Evolutionary conservation across 1,140 invertebrate species (phyloP), one percentile per base, ranked within the genome.

Genomic region (Diplogasteroides magnus): DNA sequence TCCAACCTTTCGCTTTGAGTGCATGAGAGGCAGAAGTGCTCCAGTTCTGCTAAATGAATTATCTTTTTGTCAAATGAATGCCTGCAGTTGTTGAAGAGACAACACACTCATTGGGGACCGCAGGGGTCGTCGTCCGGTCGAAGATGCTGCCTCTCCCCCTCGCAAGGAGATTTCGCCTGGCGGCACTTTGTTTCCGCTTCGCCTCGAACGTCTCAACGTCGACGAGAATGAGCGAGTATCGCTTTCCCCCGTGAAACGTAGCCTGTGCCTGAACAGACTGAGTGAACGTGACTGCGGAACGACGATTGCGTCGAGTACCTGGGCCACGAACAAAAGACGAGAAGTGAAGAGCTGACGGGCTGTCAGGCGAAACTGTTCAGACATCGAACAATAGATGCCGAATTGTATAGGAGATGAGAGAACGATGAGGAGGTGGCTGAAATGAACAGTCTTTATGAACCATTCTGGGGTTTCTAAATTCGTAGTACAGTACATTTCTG

Each of bases 341-440:
- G 78, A 79, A 37, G 77, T 77, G 67, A 79, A 79, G 29, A 79
- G 60, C 68, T 79, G 78, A 11, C 79, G 66, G 14, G 79, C 77
- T 25, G 78, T 80, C 15, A 77, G 74, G 23, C 76, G 71, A 67
- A 80, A 78, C 66, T 74, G 78, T 67, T 79, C 77, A 28, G 90
- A 92, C 93, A 95, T 95, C 2, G 91, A 91, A 82, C 92, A 94
- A 81, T 95, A 96, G 69, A 96, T 94, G 64, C 91, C 91, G 79
- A 96, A 96, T 84, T 95, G 94, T 67, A 94, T 89, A 0, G 92
- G 92, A 83, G 94, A 95, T 25, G 90, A 91, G 6, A 93, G 86
- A 58, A 92, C 90, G 72, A 96, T 91, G 83, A 92, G 91, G 84
- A 95, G 92, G 85, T 93, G 93, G 0, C 90, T 92, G 75, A 93